Evolutionary conservation across 2,888 invertebrate genomes (phyloP), one percentile per base, ranked within the genome.

Genomic region (Criorhina ranunculi): DNA sequence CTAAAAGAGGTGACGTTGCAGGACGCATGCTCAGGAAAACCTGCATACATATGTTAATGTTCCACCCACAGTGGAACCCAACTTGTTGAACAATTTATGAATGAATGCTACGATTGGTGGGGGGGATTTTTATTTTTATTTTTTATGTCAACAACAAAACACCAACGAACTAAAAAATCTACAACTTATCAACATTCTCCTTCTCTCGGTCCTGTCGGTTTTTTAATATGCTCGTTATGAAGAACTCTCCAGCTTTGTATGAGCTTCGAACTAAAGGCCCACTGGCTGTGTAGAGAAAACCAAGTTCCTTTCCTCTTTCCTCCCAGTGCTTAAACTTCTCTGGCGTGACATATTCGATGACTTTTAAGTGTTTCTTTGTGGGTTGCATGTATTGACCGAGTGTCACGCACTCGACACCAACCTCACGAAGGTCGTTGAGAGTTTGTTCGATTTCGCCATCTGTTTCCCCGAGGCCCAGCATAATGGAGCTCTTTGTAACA

Each of bases 351-450:
- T 99, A 99, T 91, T 99, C 99, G 49, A 95, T 95, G 0, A 98
- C 96, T 93, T 97, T 97, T 29, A 99, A 93, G 91, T 99, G 99
- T 7, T 96, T 94, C 90, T 98, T 99, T 0, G 99, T 99, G 0
- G 99, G 99, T 91, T 99, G 99, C 99, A 99, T 99, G 92, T 99
- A 99, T 90, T 99, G 99, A 0, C 99, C 99, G 5, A 99, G 93
- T 0, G 99, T 99, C 0, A 99, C 92, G 90, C 99, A 99, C 92
- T 99, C 99, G 0, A 99, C 99, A 37, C 95, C 96, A 0, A 93
- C 95, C 29, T 92, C 92, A 72, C 96, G 94, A 55, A 99, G 93
- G 93, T 99, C 98, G 92, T 94, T 94, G 94, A 99, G 93, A 0
- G 98, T 97, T 91, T 96, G 95, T 88, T 95, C 94, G 6, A 99